These are phyloP conservation scores for Netelia melanura DNA, from an alignment of 2,888 invertebrate species.

Conservation along the genomic window DNA sequence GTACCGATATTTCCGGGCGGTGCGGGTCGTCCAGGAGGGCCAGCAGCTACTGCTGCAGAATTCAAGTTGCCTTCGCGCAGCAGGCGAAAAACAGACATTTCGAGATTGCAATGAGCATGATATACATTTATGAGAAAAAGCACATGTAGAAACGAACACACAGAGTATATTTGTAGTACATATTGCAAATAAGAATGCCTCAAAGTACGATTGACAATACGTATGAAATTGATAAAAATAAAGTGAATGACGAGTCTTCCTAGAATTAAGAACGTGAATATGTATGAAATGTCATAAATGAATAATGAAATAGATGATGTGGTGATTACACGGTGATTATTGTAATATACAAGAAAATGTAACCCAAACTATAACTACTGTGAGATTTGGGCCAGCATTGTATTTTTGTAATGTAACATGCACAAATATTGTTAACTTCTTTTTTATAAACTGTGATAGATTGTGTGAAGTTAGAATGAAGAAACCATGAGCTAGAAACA, in stretches of 20 bases:
- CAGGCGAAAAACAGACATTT: slow-evolving; percentile 74
- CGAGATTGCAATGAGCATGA: slow-evolving; percentile 48
- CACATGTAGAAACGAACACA: slow-evolving; percentile 1
- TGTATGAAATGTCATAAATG: background rate
- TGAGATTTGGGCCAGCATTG: background rate
- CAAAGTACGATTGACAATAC: slow-evolving; percentile 9
- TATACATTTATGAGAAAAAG: background rate
- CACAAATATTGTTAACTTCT: background rate
- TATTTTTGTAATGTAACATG: background rate
- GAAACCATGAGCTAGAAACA: background rate
- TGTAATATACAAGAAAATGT: slow-evolving; percentile 2
- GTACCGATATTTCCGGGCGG: slow-evolving; percentile 84
- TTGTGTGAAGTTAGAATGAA: background rate
- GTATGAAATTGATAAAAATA: background rate
- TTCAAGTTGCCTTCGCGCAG: slow-evolving; percentile 81
- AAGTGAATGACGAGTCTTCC: slow-evolving; percentile 18
- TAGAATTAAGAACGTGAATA: slow-evolving; percentile 8
- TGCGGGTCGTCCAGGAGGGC: slow-evolving; percentile 83
- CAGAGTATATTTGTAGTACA: background rate
- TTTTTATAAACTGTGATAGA: background rate
- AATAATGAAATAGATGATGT: slow-evolving; percentile 1
- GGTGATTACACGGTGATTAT: no score
- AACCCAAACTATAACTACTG: slow-evolving; percentile 14
- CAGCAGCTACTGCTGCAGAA: slow-evolving; percentile 74
- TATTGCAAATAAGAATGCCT: slow-evolving; percentile 29